phyloP scores from a whole-genome alignment of 1,140 invertebrate genomes.

The Orchestia grillus region DNA sequence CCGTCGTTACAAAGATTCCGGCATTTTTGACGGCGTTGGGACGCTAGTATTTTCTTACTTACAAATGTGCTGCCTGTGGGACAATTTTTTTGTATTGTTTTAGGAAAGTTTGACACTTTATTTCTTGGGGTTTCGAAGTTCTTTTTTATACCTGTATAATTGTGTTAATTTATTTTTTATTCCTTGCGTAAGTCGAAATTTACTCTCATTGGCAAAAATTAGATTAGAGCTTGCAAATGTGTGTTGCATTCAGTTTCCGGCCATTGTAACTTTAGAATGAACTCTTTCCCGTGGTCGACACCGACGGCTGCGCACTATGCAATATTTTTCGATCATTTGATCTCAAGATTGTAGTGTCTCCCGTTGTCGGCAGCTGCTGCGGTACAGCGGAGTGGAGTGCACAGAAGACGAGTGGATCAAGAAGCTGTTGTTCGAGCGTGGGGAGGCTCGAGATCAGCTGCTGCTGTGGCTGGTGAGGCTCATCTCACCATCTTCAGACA shows the following conservation, averaged over 20 bases:
- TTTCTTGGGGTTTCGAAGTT: too few species aligned
- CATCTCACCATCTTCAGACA: background rate
- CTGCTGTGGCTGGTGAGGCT: background rate
- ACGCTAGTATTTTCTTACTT: too few species aligned
- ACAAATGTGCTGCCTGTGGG: too few species aligned
- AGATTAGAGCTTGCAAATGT: background rate
- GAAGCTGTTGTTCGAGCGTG: background rate
- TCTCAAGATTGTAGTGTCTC: background rate
- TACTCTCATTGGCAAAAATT: background rate
- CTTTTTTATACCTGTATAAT: too few species aligned
- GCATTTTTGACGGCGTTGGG: too few species aligned
- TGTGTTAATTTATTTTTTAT: too few species aligned
- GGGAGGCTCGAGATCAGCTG: background rate
- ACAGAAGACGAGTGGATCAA: conserved; percentile 19
- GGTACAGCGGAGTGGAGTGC: conserved; percentile 32
- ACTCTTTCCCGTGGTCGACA: background rate
- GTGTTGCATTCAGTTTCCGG: background rate
- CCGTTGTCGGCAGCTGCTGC: background rate
- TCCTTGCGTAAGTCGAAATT: too few species aligned
- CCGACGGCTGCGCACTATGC: too few species aligned
- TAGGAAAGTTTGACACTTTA: too few species aligned
- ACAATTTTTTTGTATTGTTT: too few species aligned
- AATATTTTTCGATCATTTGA: background rate
- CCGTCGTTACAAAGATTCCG: too few species aligned
- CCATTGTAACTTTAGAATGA: background rate